Percentiles rank a stretch among this genome's conserved stretches.
phyloP scores from a whole-genome alignment of 1,140 invertebrate species.

The Yoshiicerus persimilis region DNA sequence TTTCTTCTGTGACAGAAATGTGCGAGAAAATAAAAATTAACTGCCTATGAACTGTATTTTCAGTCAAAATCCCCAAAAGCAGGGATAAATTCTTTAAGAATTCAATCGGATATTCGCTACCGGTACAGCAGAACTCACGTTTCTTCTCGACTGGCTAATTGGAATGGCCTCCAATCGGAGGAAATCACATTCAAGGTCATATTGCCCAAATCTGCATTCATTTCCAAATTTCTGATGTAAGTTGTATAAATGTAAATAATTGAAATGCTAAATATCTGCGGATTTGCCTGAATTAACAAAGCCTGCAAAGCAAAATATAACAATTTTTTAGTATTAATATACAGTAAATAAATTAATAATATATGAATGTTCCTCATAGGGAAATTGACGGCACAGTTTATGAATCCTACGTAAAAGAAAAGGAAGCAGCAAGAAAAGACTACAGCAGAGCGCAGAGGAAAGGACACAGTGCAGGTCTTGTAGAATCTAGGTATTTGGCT shows the following conservation, averaged over 20 bases:
- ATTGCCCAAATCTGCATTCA: slow-evolving; percentile 66
- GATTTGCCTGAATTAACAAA: too few species aligned
- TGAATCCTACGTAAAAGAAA: slow-evolving; percentile 62
- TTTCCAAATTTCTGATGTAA: slow-evolving; percentile 66
- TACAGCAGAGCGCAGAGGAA: slow-evolving; percentile 63
- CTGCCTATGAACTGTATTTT: too few species aligned
- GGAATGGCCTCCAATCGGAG: slow-evolving; percentile 57
- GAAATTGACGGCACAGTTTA: slow-evolving; percentile 59
- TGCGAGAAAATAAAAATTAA: too few species aligned
- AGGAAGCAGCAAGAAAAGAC: slow-evolving; percentile 65
- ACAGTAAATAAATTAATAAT: too few species aligned
- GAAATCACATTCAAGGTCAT: slow-evolving; percentile 65
- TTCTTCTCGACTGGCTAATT: slow-evolving; percentile 62
- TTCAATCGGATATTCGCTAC: slow-evolving; percentile 61
- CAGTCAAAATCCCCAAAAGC: too few species aligned
- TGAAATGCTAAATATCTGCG: too few species aligned
- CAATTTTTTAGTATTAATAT: too few species aligned
- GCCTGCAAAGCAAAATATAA: too few species aligned
- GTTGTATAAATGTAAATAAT: too few species aligned
- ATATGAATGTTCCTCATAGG: too few species aligned
- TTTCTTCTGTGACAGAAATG: too few species aligned
- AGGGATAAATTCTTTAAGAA: slow-evolving; percentile 58
- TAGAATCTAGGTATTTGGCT: slow-evolving; percentile 47
- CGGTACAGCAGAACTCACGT: slow-evolving; percentile 64
- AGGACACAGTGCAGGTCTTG: slow-evolving; percentile 63